Evolutionary conservation across 2,888 invertebrate species (phyloP).

Genomic region (Saturnia pavonia): DNA sequence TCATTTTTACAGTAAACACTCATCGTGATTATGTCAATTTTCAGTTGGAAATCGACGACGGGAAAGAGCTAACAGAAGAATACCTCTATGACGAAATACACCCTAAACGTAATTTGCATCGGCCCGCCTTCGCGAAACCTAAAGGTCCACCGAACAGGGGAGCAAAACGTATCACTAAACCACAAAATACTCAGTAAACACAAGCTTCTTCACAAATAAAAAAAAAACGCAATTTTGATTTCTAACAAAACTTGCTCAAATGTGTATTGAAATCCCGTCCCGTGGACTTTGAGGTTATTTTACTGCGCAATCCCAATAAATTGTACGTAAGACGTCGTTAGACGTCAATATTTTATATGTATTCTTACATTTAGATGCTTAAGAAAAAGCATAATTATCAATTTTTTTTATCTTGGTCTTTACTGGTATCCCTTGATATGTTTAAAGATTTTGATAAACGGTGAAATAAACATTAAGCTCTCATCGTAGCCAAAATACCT

Average conservation of each 20-base stretch:
- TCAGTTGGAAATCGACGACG: conserved; percentile 95
- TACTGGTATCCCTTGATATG: not conserved
- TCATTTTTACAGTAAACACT: too few relatives aligned
- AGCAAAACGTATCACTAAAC: conserved; percentile 92
- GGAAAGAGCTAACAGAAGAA: conserved; percentile 93
- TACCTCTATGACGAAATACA: conserved; percentile 96
- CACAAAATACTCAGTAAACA: conserved; percentile 72
- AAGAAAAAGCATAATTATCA: not conserved
- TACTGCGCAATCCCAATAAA: not conserved
- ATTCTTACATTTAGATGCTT: not conserved
- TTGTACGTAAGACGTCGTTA: not conserved
- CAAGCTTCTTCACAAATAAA: not conserved
- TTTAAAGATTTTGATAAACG: not conserved
- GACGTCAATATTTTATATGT: not conserved
- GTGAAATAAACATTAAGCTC: not conserved
- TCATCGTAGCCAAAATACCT: conserved; percentile 4
- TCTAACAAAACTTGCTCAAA: conserved; percentile 9
- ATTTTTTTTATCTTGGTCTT: not conserved
- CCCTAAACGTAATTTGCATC: conserved; percentile 93
- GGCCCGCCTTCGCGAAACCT: conserved; percentile 97
- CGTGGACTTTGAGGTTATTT: not conserved
- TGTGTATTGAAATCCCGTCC: conserved; percentile 11
- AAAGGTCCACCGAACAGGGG: conserved; percentile 97
- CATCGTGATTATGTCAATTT: conserved; percentile 43
- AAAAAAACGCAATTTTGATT: not conserved